Evolutionary conservation across 1,140 invertebrate genomes (phyloP), one percentile per base, ranked within the genome.

Genomic region (Holcopasites calliopsidis): DNA sequence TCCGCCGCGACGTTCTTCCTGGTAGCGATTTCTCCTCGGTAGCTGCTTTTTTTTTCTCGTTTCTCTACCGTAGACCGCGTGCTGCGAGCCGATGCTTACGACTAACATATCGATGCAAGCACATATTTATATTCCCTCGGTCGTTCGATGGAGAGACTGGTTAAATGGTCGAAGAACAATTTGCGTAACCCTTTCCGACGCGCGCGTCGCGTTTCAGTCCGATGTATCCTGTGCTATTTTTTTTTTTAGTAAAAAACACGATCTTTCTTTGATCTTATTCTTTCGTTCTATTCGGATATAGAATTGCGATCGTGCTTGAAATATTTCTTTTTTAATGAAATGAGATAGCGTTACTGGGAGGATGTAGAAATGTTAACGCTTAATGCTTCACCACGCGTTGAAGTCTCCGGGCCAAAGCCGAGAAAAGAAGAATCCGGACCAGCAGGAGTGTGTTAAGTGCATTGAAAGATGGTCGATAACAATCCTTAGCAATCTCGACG

Each of bases 21-120:
- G 50, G 31, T 76, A 52, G 57, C 65, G 65, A 66, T 55, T 62
- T 76, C 68, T 76, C 58, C 55, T 11, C 11, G 8, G 26, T 7
- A 3, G 13, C 18, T 33, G n/a, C 38, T n/a, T 23, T 40, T 55
- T 11, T 2, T 16, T 57, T 55, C 7, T 28, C n/a, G 13, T 66
- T 44, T 55, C 38, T 42, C 7, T 2, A n/a, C 13, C 33, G 2
- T 5, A 52, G 62, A 55, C 52, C 50, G 40, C 52, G 50, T 66
- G 61, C 31, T 74, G 49, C 16, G 57, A 8, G 69, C 57, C 44
- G 10, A 23, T 55, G 57, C 66, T 62, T 35, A 47, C 64, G 33
- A 57, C 13, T 38, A 38, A 58, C 49, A 65, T 35, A 50, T 70
- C 74, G 35, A 52, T 52, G 38, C 33, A 58, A 54, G 61, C 57